Evolutionary conservation across 2,888 invertebrate species (phyloP).

Genomic region (Eubasilissa splendida): DNA sequence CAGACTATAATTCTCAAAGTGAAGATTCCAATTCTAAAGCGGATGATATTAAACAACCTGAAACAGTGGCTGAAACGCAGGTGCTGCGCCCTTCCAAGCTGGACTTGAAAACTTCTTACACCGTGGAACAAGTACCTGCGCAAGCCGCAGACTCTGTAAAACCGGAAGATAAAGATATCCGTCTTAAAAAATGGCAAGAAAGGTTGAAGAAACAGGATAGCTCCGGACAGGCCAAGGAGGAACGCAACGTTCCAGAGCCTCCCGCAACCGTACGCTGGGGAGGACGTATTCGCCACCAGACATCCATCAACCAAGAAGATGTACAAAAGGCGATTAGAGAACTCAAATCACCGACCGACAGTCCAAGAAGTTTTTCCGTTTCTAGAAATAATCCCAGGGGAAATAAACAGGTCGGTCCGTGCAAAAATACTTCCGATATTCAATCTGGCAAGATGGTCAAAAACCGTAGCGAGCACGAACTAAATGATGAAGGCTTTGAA

Average conservation of each 20-base stretch:
- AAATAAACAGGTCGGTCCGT: constrained; percentile 45
- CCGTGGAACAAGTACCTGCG: constrained; percentile 66
- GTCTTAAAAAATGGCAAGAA: constrained; percentile 81
- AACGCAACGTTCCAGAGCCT: constrained; percentile 61
- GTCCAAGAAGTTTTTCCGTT: constrained; percentile 62
- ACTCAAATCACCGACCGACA: constrained; percentile 76
- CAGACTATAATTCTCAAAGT: constrained; percentile 74
- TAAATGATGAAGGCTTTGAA: constrained; percentile 92
- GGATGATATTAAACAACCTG: constrained; percentile 65
- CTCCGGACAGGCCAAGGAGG: constrained; percentile 60
- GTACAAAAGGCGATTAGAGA: constrained; percentile 79
- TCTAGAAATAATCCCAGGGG: constrained; percentile 59
- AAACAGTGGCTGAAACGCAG: constrained; percentile 73
- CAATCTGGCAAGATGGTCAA: constrained; percentile 70
- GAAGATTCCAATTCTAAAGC: constrained; percentile 68
- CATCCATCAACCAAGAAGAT: constrained; percentile 81
- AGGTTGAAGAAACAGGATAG: constrained; percentile 69
- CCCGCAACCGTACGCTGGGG: constrained; percentile 64
- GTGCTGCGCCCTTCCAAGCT: constrained; percentile 70
- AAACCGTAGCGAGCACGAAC: constrained; percentile 77
- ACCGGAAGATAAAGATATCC: constrained; percentile 74
- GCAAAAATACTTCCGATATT: constrained; percentile 60
- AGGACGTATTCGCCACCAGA: constrained; percentile 76
- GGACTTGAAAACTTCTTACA: constrained; percentile 71
- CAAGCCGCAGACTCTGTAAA: constrained; percentile 64